Evolutionary conservation across 1,140 invertebrate genomes (phyloP).

Genomic region (Neodiprion virginianus): DNA sequence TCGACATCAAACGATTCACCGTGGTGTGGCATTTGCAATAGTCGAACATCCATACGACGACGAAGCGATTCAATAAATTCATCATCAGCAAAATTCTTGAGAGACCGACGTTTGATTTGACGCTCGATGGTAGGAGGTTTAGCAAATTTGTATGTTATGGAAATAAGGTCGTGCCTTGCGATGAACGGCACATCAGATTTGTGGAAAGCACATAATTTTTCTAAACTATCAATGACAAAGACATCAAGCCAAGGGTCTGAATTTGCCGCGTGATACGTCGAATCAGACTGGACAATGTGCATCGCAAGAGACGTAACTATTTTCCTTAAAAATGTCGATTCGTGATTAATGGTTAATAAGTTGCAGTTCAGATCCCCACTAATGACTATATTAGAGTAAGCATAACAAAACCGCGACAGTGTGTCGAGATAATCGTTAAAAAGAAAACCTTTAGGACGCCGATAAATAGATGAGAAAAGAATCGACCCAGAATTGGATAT

Average conservation of each 20-base stretch:
- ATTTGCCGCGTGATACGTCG: not conserved
- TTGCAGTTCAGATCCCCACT: not conserved
- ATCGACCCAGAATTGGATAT: not conserved
- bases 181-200: constrained; percentile 8
- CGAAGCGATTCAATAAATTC: too few relatives aligned
- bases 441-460: not conserved
- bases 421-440: not conserved
- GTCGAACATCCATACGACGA: too few relatives aligned
- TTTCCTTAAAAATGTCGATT: not conserved
- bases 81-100: not conserved
- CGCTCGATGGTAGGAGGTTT: not conserved
- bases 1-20: not conserved
- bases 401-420: not conserved
- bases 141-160: too few relatives aligned
- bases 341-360: not conserved
- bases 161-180: not conserved
- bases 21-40: too few relatives aligned
- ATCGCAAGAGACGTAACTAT: not conserved
- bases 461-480: not conserved
- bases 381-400: not conserved
- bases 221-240: not conserved
- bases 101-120: not conserved
- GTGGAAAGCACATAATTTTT: not conserved
- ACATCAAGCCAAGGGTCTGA: not conserved
- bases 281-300: not conserved